Percentiles rank a stretch among this genome's conserved stretches.
Evolutionary conservation across 1,140 invertebrate genomes (phyloP).

Genomic region (Metopolophium dirhodum): DNA sequence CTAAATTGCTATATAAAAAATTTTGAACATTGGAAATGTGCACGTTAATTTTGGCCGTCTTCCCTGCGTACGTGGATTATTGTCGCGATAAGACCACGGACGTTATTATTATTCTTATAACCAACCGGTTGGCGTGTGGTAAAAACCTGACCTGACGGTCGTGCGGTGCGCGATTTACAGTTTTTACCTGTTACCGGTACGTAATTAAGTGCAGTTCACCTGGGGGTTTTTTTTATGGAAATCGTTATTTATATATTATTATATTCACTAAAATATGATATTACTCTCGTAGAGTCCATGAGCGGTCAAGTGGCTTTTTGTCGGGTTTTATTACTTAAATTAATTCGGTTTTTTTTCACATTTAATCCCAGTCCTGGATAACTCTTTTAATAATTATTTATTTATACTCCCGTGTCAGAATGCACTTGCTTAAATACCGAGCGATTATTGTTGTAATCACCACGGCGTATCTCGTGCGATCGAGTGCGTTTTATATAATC

Average conservation of each 20-base stretch:
- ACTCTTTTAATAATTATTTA: neutral
- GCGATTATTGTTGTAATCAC: neutral
- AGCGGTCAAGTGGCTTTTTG: neutral
- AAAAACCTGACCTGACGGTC: neutral
- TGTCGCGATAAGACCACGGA: neutral
- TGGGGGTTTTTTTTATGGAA: neutral
- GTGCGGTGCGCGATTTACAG: neutral
- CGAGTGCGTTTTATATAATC: neutral
- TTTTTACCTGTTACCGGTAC: neutral
- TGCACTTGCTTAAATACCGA: neutral
- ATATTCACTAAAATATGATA: neutral
- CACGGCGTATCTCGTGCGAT: neutral
- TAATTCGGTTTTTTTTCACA: neutral
- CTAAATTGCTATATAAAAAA: neutral
- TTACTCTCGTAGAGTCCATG: neutral
- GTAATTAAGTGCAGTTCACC: neutral
- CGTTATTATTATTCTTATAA: neutral
- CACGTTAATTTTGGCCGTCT: neutral
- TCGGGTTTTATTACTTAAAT: neutral
- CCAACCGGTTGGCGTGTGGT: neutral
- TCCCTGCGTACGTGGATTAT: neutral
- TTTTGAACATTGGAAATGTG: neutral
- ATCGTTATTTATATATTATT: conserved; percentile 20
- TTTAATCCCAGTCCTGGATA: neutral
- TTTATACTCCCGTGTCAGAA: neutral